Percentiles rank a stretch among this genome's conserved stretches.
phyloP scores from a whole-genome alignment of 1,140 invertebrate species.

The Panulirus ornatus region DNA sequence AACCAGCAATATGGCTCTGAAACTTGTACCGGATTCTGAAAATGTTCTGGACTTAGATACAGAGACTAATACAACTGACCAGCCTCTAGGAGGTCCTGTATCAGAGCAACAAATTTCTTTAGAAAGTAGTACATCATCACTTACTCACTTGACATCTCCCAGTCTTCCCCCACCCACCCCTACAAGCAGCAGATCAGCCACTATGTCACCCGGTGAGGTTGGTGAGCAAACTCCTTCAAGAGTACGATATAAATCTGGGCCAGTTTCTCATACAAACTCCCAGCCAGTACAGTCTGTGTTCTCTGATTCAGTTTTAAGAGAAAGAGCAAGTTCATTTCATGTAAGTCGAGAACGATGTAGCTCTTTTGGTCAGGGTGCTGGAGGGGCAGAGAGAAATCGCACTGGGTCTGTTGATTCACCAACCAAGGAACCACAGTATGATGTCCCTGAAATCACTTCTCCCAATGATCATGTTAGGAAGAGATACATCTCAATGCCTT shows the following conservation, averaged over 20 bases:
- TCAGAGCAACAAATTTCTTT: constrained; percentile 57
- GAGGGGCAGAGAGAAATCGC: constrained; percentile 55
- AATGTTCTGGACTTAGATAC: constrained; percentile 37
- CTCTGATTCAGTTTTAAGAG: constrained; percentile 47
- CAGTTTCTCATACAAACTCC: constrained; percentile 45
- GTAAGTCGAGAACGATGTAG: constrained; percentile 66
- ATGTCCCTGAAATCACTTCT: constrained; percentile 27
- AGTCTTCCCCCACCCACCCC: constrained; percentile 55
- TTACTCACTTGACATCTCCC: constrained; percentile 59
- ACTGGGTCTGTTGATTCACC: constrained; percentile 73
- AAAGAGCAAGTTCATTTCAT: constrained; percentile 73
- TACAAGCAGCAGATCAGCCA: constrained; percentile 10
- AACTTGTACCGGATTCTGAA: constrained; percentile 28
- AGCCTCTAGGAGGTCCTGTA: constrained; percentile 25
- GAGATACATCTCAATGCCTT: constrained; percentile 71
- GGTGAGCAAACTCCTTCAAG: constrained; percentile 23
- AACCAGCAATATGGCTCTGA: constrained; percentile 45
- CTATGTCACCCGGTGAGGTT: neutral
- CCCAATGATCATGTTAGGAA: constrained; percentile 47
- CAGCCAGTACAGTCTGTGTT: constrained; percentile 25
- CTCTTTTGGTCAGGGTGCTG: constrained; percentile 27
- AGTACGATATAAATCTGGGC: constrained; percentile 68
- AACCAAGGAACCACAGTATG: constrained; percentile 51
- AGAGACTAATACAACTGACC: constrained; percentile 62
- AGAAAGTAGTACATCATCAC: constrained; percentile 55